Conservation (phyloP, 2,797 vertebrate genomes). For the Salmo trutta region DNA sequence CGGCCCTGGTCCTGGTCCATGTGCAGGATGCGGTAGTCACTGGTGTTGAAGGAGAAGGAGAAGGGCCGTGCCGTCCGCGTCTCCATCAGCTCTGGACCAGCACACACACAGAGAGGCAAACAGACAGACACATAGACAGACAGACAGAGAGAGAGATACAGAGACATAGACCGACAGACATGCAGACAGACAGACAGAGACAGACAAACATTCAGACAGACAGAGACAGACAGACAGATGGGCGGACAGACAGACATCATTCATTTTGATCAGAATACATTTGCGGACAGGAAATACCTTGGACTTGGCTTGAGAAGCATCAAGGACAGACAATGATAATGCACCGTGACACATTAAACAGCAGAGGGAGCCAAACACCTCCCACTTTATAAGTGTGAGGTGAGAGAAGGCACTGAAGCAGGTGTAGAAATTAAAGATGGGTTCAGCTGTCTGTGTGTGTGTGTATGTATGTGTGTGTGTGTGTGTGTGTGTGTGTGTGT, state of each 20-base stretch:
- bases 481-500: background rate
- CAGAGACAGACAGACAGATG: conserved; percentile 8
- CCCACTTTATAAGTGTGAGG: background rate
- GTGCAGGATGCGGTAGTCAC: conserved; percentile 73
- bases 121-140: background rate
- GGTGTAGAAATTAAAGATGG: conserved; percentile 58
- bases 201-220: no score
- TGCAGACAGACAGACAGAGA: no score
- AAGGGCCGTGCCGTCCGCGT: conserved; percentile 70
- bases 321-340: background rate
- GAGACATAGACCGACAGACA: no score
- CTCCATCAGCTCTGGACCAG: conserved; percentile 68
- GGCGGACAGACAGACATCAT: background rate
- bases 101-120: background rate
- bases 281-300: no score
- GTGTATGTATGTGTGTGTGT: background rate
- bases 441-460: conserved; percentile 47
- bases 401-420: conserved; percentile 24
- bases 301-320: no score
- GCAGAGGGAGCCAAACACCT: conserved; percentile 16
- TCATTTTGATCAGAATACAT: no score
- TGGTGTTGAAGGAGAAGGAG: conserved; percentile 74
- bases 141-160: background rate
- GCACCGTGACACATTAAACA: conserved; percentile 8
- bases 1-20: conserved; percentile 76